Evolutionary conservation across 2,888 invertebrate species (phyloP), one percentile per base, ranked within the genome.

Genomic region (Maniola hyperantus): DNA sequence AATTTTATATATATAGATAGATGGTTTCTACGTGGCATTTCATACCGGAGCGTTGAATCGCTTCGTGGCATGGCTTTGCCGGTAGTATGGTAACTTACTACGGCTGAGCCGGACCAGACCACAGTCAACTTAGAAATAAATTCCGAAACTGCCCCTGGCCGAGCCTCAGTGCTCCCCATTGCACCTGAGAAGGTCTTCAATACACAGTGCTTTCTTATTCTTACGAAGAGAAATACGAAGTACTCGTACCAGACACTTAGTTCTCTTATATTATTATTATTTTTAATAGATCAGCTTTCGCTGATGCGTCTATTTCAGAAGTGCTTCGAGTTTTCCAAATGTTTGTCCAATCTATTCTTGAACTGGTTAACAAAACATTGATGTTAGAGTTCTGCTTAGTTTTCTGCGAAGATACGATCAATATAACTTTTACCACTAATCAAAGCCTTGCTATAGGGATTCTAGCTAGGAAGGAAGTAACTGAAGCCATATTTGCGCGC

Each of bases 401-500:
- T 15, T 48, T 8, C 48, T 18, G 15, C 50, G 11, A 4, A 10
- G 11, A 20, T 20, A 26, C 50, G 11, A 51, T 26, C 50, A 51
- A 26, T 26, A 50, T 2, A 20, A 20, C 6, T 20, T 51, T 42
- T 26, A 59, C 33, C 59, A 11, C 46, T 34, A n/a, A 59, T 48
- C 34, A 59, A 13, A 34, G 59, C 18, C 34, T 46, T 48, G 15
- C 48, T 18, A 18, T 8, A 48, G 18, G 8, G 8, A 18, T 18
- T 15, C n/a, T 34, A 34, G 39, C 39, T 54, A 57, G 54, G 54
- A 60, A 63, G 60, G 68, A 68, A 66, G 8, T 69, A 20, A 46
- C 39, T 50, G 55, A 64, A 64, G 44, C 63, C 66, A 46, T 65
- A 36, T 54, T 65, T 20, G 33, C 10, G 44, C 62, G 58, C 44